Evolutionary conservation across 2,888 invertebrate species (phyloP).

Genomic region (Salticus scenicus): DNA sequence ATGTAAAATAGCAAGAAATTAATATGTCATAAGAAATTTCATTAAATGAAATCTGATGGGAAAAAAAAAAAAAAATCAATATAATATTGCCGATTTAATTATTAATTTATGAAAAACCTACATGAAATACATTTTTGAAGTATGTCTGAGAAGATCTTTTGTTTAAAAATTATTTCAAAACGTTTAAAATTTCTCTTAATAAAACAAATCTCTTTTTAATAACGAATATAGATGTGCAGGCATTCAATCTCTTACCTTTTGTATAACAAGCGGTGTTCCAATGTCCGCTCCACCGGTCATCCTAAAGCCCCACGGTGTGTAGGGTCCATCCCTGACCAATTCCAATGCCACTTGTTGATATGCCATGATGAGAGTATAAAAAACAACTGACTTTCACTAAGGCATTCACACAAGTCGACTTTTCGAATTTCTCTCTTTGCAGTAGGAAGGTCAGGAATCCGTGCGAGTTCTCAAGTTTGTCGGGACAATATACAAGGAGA

Average conservation of each 20-base stretch:
- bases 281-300: constrained; percentile 91
- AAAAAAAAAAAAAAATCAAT: too few relatives aligned
- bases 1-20: too few relatives aligned
- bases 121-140: too few relatives aligned
- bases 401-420: neutral
- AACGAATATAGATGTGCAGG: too few relatives aligned
- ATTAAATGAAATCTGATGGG: too few relatives aligned
- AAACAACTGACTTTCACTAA: constrained; percentile 14
- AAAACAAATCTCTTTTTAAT: too few relatives aligned
- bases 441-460: constrained; percentile 18
- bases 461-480: neutral
- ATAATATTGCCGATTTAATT: too few relatives aligned
- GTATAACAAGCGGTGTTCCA: constrained; percentile 89
- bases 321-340: constrained; percentile 61
- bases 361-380: constrained; percentile 33
- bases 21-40: too few relatives aligned
- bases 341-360: constrained; percentile 58
- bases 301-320: constrained; percentile 88
- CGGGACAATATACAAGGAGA: constrained; percentile 55
- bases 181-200: too few relatives aligned
- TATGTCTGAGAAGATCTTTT: too few relatives aligned
- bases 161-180: too few relatives aligned
- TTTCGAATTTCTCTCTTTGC: neutral
- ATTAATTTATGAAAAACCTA: too few relatives aligned
- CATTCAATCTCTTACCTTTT: constrained; percentile 81